Evolutionary conservation across 2,888 invertebrate genomes (phyloP).

Genomic region (Cerceris rybyensis): DNA sequence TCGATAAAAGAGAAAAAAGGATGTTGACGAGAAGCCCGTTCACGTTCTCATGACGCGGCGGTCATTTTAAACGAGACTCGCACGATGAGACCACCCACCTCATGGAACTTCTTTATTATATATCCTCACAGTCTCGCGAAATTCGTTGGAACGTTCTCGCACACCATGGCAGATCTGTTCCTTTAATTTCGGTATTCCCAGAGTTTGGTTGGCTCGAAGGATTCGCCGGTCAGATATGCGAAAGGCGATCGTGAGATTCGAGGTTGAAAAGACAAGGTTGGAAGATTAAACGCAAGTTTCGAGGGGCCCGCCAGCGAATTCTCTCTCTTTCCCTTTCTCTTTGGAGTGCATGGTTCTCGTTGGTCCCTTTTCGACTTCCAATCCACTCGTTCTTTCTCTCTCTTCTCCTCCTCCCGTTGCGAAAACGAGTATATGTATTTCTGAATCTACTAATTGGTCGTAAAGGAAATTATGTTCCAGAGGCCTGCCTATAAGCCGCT

Average conservation of each 20-base stretch:
- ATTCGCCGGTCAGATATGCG: constrained; percentile 43
- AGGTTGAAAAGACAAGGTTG: constrained; percentile 33
- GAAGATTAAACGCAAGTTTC: constrained; percentile 29
- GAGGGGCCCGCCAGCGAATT: not conserved
- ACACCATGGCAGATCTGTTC: constrained; percentile 44
- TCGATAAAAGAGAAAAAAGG: constrained; percentile 19
- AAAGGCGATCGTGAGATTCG: constrained; percentile 33
- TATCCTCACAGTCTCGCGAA: constrained; percentile 33
- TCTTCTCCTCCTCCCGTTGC: not conserved
- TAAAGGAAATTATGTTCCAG: constrained; percentile 69
- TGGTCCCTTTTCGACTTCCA: not conserved
- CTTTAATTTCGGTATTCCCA: not conserved
- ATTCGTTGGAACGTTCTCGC: constrained; percentile 22
- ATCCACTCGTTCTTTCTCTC: not conserved
- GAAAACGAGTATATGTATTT: constrained; percentile 65
- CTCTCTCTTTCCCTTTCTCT: constrained; percentile 10
- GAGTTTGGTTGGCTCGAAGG: constrained; percentile 16
- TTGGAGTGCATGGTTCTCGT: constrained; percentile 6
- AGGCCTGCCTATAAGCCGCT: constrained; percentile 32
- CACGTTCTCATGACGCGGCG: constrained; percentile 76
- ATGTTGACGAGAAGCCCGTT: constrained; percentile 49
- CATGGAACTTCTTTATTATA: constrained; percentile 65
- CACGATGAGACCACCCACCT: constrained; percentile 74
- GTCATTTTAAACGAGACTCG: constrained; percentile 75
- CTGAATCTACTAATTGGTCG: constrained; percentile 75